Percentiles rank a stretch among this genome's conserved stretches.
These are phyloP conservation scores for Limnodromus scolopaceus DNA, from an alignment of 2,797 vertebrate species.

Conservation along the genomic window DNA sequence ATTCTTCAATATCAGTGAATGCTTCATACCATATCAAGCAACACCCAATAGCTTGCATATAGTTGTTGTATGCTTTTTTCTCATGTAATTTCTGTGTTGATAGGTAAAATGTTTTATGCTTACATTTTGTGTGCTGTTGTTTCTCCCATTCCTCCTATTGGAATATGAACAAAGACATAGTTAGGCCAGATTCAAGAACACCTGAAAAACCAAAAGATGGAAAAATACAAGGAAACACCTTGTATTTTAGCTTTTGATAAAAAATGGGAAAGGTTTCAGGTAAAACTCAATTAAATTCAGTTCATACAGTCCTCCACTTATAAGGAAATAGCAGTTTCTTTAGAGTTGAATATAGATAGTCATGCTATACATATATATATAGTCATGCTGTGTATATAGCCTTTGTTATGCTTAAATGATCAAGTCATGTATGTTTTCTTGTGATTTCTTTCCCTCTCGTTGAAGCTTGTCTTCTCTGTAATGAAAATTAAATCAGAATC, in stretches of 20 bases:
- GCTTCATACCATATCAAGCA: neutral
- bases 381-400: neutral
- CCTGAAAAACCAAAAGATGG: neutral
- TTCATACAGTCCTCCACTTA: neutral
- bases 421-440: neutral
- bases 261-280: neutral
- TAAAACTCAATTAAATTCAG: neutral
- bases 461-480: neutral
- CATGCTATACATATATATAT: neutral
- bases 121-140: neutral
- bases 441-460: neutral
- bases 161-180: neutral
- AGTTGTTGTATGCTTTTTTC: neutral
- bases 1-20: neutral
- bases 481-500: neutral
- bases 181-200: neutral
- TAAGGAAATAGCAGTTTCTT: neutral
- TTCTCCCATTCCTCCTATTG: neutral
- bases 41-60: rapidly evolving
- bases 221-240: neutral
- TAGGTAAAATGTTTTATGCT: neutral
- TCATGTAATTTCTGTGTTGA: neutral
- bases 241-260: neutral
- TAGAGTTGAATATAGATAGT: neutral
- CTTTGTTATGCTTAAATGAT: neutral